A percentile compares a stretch with the other conserved stretches of the same genome.
These are phyloP conservation scores for Machimus atricapillus DNA, from an alignment of 2,888 invertebrate species.

Conservation along the genomic window DNA sequence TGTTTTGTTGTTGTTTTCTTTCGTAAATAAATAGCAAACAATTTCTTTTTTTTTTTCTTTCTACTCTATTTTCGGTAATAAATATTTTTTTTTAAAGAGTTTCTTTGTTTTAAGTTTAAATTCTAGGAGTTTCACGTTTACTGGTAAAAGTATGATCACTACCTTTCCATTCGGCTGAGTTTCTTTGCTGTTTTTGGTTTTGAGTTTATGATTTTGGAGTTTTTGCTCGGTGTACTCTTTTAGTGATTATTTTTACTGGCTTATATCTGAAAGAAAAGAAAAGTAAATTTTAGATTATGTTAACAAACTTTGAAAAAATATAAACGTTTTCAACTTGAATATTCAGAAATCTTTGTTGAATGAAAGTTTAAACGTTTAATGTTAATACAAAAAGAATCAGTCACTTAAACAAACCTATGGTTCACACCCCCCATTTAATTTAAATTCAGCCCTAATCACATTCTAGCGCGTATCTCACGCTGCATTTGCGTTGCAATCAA, in stretches of 20 bases:
- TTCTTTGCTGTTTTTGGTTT: conserved; percentile 17
- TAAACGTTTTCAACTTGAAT: too few species aligned
- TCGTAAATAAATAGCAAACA: conserved; percentile 12
- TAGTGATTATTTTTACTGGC: neutral
- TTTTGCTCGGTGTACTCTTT: neutral
- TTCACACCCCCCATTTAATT: neutral
- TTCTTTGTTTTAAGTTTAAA: neutral
- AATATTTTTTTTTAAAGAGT: conserved; percentile 1
- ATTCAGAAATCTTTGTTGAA: too few species aligned
- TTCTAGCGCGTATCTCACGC: neutral
- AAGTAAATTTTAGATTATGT: neutral
- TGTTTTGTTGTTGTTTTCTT: conserved; percentile 20
- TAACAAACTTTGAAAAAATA: neutral
- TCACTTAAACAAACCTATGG: neutral
- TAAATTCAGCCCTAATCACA: neutral
- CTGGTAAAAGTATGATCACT: neutral
- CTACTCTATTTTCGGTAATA: neutral
- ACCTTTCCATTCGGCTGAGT: conserved; percentile 17
- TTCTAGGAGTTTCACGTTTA: conserved; percentile 5
- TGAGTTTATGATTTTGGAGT: neutral
- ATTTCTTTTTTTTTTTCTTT: neutral
- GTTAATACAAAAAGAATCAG: too few species aligned
- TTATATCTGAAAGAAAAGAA: conserved; percentile 12
- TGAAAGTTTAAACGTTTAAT: too few species aligned
- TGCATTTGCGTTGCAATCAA: neutral